Percentiles rank a stretch among this genome's conserved stretches.
Conservation (phyloP, 1,140 invertebrate species). For the Musca vetustissima region DNA sequence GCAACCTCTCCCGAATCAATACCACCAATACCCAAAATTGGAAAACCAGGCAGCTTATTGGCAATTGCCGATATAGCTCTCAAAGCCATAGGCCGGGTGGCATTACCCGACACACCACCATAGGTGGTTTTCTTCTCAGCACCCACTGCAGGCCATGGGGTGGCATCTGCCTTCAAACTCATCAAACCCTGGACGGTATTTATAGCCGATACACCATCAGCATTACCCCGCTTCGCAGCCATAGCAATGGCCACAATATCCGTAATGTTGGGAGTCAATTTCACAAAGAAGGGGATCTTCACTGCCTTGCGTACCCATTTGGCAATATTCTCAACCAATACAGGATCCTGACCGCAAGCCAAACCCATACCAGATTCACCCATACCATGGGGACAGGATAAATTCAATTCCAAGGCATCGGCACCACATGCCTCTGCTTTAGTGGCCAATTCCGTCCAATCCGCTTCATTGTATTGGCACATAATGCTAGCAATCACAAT, state of each 20-base stretch:
- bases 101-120: constrained; percentile 95
- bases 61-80: constrained; percentile 86
- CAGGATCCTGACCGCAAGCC: constrained; percentile 92
- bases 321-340: constrained; percentile 86
- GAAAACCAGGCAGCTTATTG: constrained; percentile 80
- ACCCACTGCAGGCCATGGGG: constrained; percentile 91
- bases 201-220: constrained; percentile 93
- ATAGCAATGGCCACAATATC: constrained; percentile 85
- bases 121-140: constrained; percentile 84
- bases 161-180: constrained; percentile 76
- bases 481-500: constrained; percentile 96
- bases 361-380: constrained; percentile 96
- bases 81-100: constrained; percentile 89
- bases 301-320: constrained; percentile 83
- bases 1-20: constrained; percentile 95
- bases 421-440: constrained; percentile 83
- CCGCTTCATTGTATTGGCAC: constrained; percentile 84
- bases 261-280: constrained; percentile 97
- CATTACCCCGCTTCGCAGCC: constrained; percentile 92
- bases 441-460: constrained; percentile 84
- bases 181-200: constrained; percentile 96
- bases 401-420: constrained; percentile 93
- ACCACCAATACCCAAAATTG: constrained; percentile 93
- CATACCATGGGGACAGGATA: constrained; percentile 99
- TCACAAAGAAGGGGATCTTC: constrained; percentile 96